Evolutionary conservation across 2,113 vertebrate genomes (phyloP).

Genomic region (Actenoides hombroni): DNA sequence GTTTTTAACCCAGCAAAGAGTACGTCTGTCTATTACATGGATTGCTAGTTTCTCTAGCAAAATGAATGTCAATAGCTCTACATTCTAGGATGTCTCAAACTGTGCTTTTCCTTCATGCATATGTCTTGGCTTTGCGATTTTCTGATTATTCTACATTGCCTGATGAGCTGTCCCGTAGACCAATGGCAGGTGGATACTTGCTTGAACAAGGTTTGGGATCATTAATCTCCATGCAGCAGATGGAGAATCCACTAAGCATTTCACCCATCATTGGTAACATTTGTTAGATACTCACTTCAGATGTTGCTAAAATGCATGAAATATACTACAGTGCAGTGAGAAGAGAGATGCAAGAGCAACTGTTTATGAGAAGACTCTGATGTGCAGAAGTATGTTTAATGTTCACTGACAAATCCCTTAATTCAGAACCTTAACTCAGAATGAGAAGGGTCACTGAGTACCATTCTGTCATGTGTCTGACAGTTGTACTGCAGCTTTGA

Average conservation of each 20-base stretch:
- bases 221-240: neutral
- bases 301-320: neutral
- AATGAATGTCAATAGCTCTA: neutral
- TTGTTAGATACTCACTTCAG: neutral
- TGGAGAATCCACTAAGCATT: neutral
- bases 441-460: neutral
- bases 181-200: neutral
- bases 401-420: neutral
- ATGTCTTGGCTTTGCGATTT: neutral
- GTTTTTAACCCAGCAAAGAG: no score
- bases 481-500: neutral
- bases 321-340: neutral
- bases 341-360: neutral
- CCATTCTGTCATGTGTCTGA: neutral
- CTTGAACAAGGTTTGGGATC: neutral
- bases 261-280: neutral
- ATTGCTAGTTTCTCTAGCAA: no score
- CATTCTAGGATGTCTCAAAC: neutral
- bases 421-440: neutral
- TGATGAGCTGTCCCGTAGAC: neutral
- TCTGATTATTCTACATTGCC: neutral
- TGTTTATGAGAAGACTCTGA: fast-evolving
- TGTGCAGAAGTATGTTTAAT: neutral
- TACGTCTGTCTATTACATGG: no score
- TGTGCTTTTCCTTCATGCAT: neutral